Percentiles rank a stretch among this genome's conserved stretches.
Evolutionary conservation across 2,888 invertebrate species (phyloP).

Genomic region (Glyphotaelius pellucidus): DNA sequence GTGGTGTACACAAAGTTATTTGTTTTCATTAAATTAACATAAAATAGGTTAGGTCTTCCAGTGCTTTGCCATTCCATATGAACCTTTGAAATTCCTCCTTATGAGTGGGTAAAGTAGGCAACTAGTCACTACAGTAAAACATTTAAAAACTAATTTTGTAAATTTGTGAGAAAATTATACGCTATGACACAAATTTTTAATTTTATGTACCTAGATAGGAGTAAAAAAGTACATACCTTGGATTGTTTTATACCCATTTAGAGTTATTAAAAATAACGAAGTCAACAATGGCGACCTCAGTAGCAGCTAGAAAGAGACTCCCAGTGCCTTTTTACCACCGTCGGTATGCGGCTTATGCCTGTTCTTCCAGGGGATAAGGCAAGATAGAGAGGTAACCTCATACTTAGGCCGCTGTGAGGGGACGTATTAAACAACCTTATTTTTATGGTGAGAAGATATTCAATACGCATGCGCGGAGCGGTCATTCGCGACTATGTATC

Average conservation of each 20-base stretch:
- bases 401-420: background rate
- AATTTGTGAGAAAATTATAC: background rate
- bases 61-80: too few species aligned
- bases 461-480: constrained; percentile 13
- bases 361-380: background rate
- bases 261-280: background rate
- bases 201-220: background rate
- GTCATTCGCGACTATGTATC: constrained; percentile 2
- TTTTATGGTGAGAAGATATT: constrained; percentile 25
- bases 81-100: too few species aligned
- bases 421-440: background rate
- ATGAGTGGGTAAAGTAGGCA: too few species aligned
- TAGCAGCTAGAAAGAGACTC: background rate
- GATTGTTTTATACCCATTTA: background rate
- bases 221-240: background rate
- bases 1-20: too few species aligned
- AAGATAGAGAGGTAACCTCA: background rate
- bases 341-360: background rate
- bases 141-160: background rate
- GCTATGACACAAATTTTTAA: background rate
- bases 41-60: too few species aligned
- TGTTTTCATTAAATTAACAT: too few species aligned
- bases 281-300: background rate
- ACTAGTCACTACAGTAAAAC: too few species aligned
- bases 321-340: background rate